These are phyloP conservation scores for Nasua narica DNA, from an alignment of 2,797 vertebrate genomes.

Conservation along the genomic window DNA sequence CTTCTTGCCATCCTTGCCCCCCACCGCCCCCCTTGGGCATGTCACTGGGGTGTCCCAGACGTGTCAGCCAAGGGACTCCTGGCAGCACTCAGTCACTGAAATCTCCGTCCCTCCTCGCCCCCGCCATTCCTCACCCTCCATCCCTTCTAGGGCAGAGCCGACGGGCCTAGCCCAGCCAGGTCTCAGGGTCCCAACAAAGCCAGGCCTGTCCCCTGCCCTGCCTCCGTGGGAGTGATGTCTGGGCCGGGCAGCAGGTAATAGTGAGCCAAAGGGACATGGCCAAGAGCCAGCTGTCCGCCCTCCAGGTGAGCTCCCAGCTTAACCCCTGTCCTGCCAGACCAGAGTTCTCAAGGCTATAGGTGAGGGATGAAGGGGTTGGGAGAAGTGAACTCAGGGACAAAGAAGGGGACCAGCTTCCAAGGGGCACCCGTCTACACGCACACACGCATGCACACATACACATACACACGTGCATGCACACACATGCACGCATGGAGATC, in stretches of 20 bases:
- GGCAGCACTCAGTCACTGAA: not conserved
- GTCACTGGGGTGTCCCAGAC: not conserved
- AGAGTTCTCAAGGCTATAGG: not conserved
- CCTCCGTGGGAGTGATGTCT: not conserved
- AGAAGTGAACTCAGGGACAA: not conserved
- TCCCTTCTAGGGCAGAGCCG: not conserved
- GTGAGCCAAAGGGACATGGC: slow-evolving; percentile 40
- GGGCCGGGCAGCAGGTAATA: slow-evolving; percentile 36
- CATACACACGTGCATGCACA: not conserved
- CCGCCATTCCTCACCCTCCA: not conserved
- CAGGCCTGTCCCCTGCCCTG: slow-evolving; percentile 53
- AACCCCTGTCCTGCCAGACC: not conserved
- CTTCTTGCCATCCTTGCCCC: not conserved
- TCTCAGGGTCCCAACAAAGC: slow-evolving; percentile 59
- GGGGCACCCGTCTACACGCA: not conserved
- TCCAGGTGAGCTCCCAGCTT: not conserved
- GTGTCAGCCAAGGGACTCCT: not conserved
- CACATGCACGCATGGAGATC: not conserved
- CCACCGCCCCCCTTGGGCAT: not conserved
- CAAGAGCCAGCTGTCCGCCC: slow-evolving; percentile 28
- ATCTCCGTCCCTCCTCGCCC: not conserved
- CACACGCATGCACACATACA: not conserved
- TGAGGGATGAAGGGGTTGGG: not conserved
- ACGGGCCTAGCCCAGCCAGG: not conserved
- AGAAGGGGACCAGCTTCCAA: not conserved